Conservation (phyloP, 2,113 vertebrate genomes). For the Aptenodytes patagonicus region DNA sequence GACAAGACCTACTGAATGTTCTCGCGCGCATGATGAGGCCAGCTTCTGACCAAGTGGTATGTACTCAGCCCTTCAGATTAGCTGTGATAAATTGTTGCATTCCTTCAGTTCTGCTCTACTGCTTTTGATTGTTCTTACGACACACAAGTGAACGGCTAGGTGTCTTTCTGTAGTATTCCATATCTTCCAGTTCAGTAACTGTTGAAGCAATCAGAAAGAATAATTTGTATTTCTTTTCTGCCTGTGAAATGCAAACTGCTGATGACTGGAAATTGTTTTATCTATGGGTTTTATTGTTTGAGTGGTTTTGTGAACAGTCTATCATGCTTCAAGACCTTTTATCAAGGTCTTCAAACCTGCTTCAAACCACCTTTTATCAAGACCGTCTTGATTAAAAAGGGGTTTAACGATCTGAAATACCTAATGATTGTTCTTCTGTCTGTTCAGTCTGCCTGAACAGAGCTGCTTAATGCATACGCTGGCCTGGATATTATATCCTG, state of each 20-base stretch:
- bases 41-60: constrained; percentile 93
- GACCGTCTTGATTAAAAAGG: background rate
- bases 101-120: background rate
- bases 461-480: background rate
- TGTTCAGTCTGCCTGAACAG: background rate
- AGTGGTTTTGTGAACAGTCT: background rate
- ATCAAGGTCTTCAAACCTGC: too few relatives aligned
- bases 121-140: background rate
- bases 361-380: too few relatives aligned
- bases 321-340: background rate
- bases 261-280: background rate
- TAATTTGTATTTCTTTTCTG: background rate
- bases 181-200: background rate
- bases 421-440: background rate
- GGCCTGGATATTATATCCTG: background rate
- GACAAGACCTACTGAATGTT: constrained; percentile 95
- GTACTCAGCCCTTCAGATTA: constrained; percentile 24
- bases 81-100: background rate
- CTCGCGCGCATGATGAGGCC: constrained; percentile 98
- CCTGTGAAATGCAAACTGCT: background rate
- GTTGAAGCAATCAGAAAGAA: background rate
- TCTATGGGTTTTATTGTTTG: background rate
- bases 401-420: background rate
- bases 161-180: background rate
- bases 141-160: background rate